Percentiles rank a stretch among this genome's conserved stretches.
phyloP scores from a whole-genome alignment of 1,140 invertebrate species.

The Megathymus violae region DNA sequence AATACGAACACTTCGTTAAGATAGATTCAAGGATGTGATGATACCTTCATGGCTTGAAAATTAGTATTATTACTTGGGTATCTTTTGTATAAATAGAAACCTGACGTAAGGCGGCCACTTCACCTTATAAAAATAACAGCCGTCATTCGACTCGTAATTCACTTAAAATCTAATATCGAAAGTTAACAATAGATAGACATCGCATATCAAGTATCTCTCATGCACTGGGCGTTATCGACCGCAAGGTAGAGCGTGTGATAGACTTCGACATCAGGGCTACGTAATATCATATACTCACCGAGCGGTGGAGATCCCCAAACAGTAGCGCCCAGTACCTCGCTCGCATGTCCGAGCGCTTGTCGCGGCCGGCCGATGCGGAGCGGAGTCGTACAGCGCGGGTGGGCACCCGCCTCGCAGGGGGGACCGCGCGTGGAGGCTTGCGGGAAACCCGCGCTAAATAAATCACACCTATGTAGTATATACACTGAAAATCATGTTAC shows the following conservation, averaged over 20 bases:
- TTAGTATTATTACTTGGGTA: too few relatives aligned
- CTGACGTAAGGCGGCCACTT: too few relatives aligned
- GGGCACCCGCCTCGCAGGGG: conserved; percentile 52
- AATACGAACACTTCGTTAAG: not conserved
- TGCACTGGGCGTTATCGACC: too few relatives aligned
- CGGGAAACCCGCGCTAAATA: conserved; percentile 67
- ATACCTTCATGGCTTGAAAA: conserved; percentile 3
- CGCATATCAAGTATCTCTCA: too few relatives aligned
- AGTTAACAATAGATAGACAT: too few relatives aligned
- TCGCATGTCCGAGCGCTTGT: conserved; percentile 94
- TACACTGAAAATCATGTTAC: not conserved
- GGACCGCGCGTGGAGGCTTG: conserved; percentile 85
- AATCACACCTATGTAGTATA: not conserved
- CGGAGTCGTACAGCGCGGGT: conserved; percentile 84
- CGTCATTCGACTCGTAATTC: too few relatives aligned
- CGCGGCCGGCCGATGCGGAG: conserved; percentile 93
- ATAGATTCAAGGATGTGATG: not conserved
- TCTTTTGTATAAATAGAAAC: too few relatives aligned
- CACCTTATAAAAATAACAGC: too few relatives aligned
- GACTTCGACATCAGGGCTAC: too few relatives aligned
- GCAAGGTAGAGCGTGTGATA: too few relatives aligned
- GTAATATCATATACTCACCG: too few relatives aligned
- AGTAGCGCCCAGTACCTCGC: conserved; percentile 97
- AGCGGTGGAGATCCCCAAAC: conserved; percentile 96
- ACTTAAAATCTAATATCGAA: too few relatives aligned